These are phyloP conservation scores for Sarotherodon lohbergeri DNA, from an alignment of 2,113 vertebrate genomes.

Conservation along the genomic window DNA sequence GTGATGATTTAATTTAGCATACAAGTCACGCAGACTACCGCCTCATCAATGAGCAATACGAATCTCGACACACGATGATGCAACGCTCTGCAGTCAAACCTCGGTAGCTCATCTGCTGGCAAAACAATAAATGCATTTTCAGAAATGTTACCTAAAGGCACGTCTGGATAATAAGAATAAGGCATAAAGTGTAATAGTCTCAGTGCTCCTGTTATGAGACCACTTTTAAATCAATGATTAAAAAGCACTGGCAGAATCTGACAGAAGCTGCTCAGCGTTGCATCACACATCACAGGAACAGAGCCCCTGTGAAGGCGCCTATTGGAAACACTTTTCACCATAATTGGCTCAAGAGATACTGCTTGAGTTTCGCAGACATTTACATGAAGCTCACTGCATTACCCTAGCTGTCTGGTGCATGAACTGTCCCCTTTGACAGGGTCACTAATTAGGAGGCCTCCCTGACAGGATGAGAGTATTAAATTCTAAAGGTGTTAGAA, in stretches of 20 bases:
- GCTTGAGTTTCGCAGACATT: conserved; percentile 33
- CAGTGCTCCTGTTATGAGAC: not conserved
- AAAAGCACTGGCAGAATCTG: conserved; percentile 38
- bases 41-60: conserved; percentile 22
- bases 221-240: conserved; percentile 35
- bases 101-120: not conserved
- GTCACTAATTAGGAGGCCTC: not conserved
- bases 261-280: conserved; percentile 38
- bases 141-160: not conserved
- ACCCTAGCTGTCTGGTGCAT: conserved; percentile 9
- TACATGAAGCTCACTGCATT: conserved; percentile 29
- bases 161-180: not conserved
- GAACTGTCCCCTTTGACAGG: not conserved
- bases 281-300: conserved; percentile 57
- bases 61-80: not conserved
- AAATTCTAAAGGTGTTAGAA: not conserved
- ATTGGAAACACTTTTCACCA: conserved; percentile 51
- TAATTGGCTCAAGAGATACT: conserved; percentile 45
- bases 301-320: conserved; percentile 2
- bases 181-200: conserved; percentile 13
- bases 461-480: not conserved
- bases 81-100: conserved; percentile 24
- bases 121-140: not conserved
- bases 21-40: not conserved
- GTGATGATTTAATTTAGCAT: not conserved